Conservation (phyloP, 2,113 vertebrate species). For the Thermophis baileyi region DNA sequence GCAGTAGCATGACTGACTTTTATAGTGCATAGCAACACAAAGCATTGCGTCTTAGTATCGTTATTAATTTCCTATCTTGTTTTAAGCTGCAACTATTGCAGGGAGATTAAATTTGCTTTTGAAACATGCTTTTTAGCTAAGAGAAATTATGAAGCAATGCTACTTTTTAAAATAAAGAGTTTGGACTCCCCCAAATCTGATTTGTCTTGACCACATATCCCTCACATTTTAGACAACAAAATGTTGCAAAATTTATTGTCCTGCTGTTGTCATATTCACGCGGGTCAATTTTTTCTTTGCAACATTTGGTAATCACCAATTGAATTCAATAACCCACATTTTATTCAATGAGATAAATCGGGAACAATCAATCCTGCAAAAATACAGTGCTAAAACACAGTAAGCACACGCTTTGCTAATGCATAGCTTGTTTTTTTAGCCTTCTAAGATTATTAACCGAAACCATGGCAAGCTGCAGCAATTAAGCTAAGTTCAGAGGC, state of each 20-base stretch:
- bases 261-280: neutral
- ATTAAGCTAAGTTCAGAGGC: neutral
- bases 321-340: neutral
- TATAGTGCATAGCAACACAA: neutral
- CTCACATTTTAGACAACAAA: neutral
- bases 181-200: neutral
- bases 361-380: neutral
- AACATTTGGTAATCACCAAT: neutral
- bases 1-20: neutral
- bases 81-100: neutral
- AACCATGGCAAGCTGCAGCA: neutral
- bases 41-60: neutral
- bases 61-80: neutral
- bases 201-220: neutral
- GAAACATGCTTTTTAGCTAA: neutral
- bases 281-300: neutral
- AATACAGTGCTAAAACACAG: neutral
- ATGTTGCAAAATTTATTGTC: neutral
- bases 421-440: neutral
- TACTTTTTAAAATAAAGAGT: neutral
- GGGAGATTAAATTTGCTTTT: neutral
- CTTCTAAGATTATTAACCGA: neutral
- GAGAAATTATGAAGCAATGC: accelerated
- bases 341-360: neutral
- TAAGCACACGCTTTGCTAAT: neutral